Evolutionary conservation across 2,888 invertebrate species (phyloP).

Genomic region (Schizaphis graminum): DNA sequence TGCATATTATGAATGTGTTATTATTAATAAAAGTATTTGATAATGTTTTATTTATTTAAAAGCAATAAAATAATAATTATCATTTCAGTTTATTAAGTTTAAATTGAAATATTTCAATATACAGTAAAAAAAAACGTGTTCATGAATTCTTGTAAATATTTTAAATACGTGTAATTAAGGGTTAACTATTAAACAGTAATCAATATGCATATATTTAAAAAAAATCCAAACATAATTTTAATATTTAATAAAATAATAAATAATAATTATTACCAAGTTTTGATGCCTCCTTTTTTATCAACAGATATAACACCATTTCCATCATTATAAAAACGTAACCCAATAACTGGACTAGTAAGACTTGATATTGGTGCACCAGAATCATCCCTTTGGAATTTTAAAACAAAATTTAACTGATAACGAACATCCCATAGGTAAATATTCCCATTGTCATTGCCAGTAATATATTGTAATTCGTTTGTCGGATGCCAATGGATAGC

Average conservation of each 20-base stretch:
- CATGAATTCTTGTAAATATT: too few relatives aligned
- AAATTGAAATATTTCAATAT: background rate
- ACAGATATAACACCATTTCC: conserved; percentile 43
- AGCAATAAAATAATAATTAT: background rate
- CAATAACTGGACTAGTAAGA: conserved; percentile 2
- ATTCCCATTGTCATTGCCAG: conserved; percentile 50
- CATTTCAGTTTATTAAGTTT: background rate
- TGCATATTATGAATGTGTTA: background rate
- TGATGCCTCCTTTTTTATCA: conserved; percentile 10
- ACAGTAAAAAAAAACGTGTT: background rate
- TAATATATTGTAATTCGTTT: conserved; percentile 42
- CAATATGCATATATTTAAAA: background rate
- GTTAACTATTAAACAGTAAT: too few relatives aligned
- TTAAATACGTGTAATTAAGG: background rate
- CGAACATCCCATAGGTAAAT: conserved; percentile 51
- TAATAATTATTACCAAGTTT: conserved; percentile 42
- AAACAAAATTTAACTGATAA: conserved; percentile 17
- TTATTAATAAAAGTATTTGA: background rate
- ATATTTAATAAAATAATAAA: background rate
- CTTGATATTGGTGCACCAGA: background rate
- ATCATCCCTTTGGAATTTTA: background rate
- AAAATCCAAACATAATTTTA: background rate
- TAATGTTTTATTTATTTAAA: background rate
- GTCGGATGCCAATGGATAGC: conserved; percentile 47
- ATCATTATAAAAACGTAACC: conserved; percentile 47